Conservation (phyloP, 2,113 vertebrate genomes). For the Sitta europaea region DNA sequence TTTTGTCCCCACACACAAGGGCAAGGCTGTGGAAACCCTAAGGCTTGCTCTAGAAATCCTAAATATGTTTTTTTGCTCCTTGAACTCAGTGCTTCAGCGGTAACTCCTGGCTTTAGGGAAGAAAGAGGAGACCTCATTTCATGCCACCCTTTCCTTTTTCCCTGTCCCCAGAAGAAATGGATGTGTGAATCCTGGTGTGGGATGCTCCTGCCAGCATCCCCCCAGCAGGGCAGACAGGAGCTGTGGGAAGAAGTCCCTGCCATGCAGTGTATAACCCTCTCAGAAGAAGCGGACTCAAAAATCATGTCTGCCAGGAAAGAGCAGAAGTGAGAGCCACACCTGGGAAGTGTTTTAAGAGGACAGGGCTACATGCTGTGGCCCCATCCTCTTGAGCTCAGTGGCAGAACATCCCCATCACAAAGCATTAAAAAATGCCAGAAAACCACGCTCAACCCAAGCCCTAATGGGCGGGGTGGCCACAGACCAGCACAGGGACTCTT, state of each 20-base stretch:
- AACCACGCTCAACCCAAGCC: neutral
- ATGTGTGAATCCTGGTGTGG: neutral
- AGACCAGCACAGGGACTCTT: neutral
- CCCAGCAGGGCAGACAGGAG: neutral
- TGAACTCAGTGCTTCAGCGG: neutral
- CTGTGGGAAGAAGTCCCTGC: neutral
- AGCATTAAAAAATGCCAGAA: neutral
- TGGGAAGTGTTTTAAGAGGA: neutral
- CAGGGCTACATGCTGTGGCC: no score
- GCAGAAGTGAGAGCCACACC: neutral
- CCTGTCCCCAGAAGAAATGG: neutral
- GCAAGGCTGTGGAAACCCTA: neutral
- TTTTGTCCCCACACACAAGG: neutral
- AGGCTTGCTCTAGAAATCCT: neutral
- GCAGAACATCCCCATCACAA: neutral
- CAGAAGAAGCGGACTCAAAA: neutral
- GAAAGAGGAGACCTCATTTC: neutral
- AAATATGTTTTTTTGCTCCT: neutral
- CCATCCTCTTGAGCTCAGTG: neutral
- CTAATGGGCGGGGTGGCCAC: neutral
- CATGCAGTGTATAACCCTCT: rapidly evolving
- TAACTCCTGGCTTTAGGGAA: neutral
- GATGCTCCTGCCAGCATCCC: neutral
- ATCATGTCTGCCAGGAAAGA: neutral
- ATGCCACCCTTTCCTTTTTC: neutral